Evolutionary conservation across 2,113 vertebrate species (phyloP).

Genomic region (Motacilla tschutschensis): DNA sequence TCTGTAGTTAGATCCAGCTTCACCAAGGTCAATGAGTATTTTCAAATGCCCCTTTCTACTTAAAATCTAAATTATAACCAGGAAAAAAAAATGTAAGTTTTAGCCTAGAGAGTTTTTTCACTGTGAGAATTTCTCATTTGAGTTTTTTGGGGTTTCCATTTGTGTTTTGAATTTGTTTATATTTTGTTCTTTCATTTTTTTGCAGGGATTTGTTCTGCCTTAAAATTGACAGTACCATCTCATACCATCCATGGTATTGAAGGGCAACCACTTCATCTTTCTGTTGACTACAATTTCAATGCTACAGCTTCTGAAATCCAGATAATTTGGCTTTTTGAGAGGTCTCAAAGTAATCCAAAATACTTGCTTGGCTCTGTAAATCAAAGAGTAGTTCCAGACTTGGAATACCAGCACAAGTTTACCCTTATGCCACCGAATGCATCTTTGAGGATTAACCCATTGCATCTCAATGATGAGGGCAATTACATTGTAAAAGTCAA

Average conservation of each 20-base stretch:
- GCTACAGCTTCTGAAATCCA: conserved; percentile 72
- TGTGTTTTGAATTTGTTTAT: neutral
- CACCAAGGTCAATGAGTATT: neutral
- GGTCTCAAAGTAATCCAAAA: conserved; percentile 59
- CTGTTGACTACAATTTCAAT: conserved; percentile 73
- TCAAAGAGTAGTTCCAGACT: conserved; percentile 72
- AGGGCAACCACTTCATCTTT: conserved; percentile 74
- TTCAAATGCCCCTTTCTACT: neutral
- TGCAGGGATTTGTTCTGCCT: conserved; percentile 69
- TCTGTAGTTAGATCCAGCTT: neutral
- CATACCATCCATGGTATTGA: conserved; percentile 72
- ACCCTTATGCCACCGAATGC: conserved; percentile 75
- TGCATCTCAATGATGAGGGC: conserved; percentile 73
- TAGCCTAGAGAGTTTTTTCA: neutral
- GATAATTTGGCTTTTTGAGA: conserved; percentile 81
- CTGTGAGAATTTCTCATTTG: neutral
- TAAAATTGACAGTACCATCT: conserved; percentile 71
- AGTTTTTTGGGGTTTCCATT: neutral
- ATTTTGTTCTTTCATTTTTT: conserved; percentile 10
- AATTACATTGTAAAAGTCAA: conserved; percentile 81
- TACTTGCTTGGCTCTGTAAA: conserved; percentile 76
- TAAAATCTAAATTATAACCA: neutral
- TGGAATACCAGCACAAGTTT: conserved; percentile 79
- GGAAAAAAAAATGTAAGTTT: neutral
- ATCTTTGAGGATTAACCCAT: conserved; percentile 73